Evolutionary conservation across 2,888 invertebrate species (phyloP).

Genomic region (Dasysyrphus albostriatus): DNA sequence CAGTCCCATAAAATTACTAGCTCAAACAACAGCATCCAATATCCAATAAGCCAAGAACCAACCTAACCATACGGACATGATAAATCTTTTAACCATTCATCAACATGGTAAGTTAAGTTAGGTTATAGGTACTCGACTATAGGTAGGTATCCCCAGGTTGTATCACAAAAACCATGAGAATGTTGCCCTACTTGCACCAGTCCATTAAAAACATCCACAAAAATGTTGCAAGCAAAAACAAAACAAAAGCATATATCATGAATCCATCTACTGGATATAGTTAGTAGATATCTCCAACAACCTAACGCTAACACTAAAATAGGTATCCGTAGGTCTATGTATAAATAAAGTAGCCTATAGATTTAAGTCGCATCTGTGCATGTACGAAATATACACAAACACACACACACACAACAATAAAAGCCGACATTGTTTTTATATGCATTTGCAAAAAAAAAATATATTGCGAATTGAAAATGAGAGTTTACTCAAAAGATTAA

Average conservation of each 20-base stretch:
- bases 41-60: slow-evolving; percentile 4
- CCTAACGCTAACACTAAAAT: slow-evolving; percentile 39
- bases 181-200: slow-evolving; percentile 74
- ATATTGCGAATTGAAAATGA: slow-evolving; percentile 67
- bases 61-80: slow-evolving; percentile 7
- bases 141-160: slow-evolving; percentile 23
- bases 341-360: slow-evolving; percentile 1
- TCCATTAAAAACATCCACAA: slow-evolving; percentile 68
- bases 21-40: neutral
- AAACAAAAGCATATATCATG: slow-evolving; percentile 33
- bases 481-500: slow-evolving; percentile 55
- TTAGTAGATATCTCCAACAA: slow-evolving; percentile 3
- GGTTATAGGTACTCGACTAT: neutral
- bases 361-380: neutral
- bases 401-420: slow-evolving; percentile 14
- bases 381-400: neutral
- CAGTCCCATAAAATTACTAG: neutral
- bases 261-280: neutral
- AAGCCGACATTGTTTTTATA: slow-evolving; percentile 48
- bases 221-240: slow-evolving; percentile 67
- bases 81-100: slow-evolving; percentile 14
- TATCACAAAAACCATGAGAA: slow-evolving; percentile 59
- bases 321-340: slow-evolving; percentile 16
- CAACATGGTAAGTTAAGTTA: slow-evolving; percentile 5
- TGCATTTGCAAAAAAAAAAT: slow-evolving; percentile 41